phyloP scores from a whole-genome alignment of 2,113 vertebrate genomes.

The Thunnus thynnus region DNA sequence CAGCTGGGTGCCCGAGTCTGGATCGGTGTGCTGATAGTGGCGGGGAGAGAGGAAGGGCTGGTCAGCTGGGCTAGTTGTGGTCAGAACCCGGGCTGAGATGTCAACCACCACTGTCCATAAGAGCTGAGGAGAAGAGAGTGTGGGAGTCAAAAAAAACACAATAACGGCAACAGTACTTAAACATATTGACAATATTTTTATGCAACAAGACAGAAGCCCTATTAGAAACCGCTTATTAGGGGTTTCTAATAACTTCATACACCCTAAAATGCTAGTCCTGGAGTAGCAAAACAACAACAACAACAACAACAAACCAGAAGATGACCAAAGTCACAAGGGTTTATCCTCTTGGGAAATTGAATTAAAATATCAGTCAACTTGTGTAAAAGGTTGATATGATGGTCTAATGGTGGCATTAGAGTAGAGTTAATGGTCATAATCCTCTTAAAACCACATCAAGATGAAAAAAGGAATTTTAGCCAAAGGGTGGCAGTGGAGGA shows the following conservation, averaged over 20 bases:
- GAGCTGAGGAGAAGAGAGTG: conserved; percentile 83
- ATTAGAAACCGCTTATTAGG: too few species aligned
- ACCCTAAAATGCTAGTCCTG: too few species aligned
- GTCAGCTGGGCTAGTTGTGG: conserved; percentile 83
- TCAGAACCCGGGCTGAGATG: conserved; percentile 80
- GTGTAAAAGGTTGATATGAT: too few species aligned
- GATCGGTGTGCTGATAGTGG: conserved; percentile 90
- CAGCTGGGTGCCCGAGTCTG: conserved; percentile 86
- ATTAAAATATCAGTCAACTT: too few species aligned
- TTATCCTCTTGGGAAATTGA: background rate
- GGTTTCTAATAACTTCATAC: too few species aligned
- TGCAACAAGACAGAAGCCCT: background rate
- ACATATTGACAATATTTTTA: background rate
- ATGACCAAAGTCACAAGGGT: background rate
- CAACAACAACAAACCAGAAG: too few species aligned
- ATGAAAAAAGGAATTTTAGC: too few species aligned
- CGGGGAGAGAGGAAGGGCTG: conserved; percentile 82
- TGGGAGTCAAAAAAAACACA: background rate
- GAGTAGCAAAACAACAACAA: too few species aligned
- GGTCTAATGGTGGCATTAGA: too few species aligned
- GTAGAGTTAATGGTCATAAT: too few species aligned
- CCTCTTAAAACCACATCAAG: too few species aligned
- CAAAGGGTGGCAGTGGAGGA: too few species aligned
- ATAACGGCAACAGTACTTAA: background rate
- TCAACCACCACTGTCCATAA: conserved; percentile 85